These are phyloP conservation scores for Drosophila virilis DNA, from an alignment of 1,140 invertebrate genomes.

Conservation along the genomic window DNA sequence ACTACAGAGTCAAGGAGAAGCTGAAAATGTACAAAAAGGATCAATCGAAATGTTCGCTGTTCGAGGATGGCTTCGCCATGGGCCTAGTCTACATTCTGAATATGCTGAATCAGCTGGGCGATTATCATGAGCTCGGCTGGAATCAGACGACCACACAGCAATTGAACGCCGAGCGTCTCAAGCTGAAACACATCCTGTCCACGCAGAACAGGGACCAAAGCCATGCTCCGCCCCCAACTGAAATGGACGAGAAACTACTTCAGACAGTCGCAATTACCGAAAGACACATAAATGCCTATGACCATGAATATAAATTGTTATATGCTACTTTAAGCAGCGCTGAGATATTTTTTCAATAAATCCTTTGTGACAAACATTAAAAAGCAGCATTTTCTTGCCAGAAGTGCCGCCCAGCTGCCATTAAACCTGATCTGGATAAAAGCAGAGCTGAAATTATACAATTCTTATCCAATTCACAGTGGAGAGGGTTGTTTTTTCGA, in stretches of 20 bases:
- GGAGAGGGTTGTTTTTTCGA: no score
- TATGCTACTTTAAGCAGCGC: constrained; percentile 97
- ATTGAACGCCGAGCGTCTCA: constrained; percentile 87
- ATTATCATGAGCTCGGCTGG: constrained; percentile 98
- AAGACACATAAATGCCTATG: constrained; percentile 90
- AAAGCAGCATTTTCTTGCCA: no score
- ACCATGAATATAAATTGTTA: constrained; percentile 95
- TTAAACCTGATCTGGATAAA: no score
- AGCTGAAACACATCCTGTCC: constrained; percentile 85
- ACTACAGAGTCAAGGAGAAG: constrained; percentile 96
- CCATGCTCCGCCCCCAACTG: constrained; percentile 71
- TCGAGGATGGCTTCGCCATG: constrained; percentile 99
- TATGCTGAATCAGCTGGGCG: constrained; percentile 89
- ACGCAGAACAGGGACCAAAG: constrained; percentile 21
- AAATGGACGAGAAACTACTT: constrained; percentile 93
- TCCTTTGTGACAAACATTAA: not conserved
- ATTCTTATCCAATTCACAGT: no score
- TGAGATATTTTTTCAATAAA: constrained; percentile 94
- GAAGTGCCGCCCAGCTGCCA: no score
- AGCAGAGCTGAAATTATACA: no score
- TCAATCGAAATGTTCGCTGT: constrained; percentile 91
- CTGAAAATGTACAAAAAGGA: constrained; percentile 93
- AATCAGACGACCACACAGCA: constrained; percentile 94
- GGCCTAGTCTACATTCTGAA: constrained; percentile 91
- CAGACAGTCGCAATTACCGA: constrained; percentile 97